phyloP scores from a whole-genome alignment of 2,113 vertebrate species.

The Dasyurus viverrinus region DNA sequence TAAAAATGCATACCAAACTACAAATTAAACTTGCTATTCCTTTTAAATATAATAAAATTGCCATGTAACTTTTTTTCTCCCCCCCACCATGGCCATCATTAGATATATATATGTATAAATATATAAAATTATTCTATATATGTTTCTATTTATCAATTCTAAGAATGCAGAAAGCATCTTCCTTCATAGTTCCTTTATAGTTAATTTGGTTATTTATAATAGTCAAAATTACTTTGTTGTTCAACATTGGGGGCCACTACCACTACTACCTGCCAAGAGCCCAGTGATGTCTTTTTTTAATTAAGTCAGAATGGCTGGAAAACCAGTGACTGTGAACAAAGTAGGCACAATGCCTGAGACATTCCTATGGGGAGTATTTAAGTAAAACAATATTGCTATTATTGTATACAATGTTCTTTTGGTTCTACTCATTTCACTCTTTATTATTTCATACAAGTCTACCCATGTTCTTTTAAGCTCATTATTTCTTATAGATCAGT shows the following conservation, averaged over 20 bases:
- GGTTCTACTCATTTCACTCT: too few species aligned
- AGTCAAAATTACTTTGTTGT: not conserved
- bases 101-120: not conserved
- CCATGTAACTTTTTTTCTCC: not conserved
- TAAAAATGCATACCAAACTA: not conserved
- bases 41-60: not conserved
- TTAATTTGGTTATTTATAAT: not conserved
- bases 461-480: not conserved
- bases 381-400: conserved; percentile 61
- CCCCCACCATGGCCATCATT: not conserved
- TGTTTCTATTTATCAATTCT: not conserved
- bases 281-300: conserved; percentile 51
- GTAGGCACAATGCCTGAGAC: conserved; percentile 64
- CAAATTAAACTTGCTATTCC: not conserved
- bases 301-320: conserved; percentile 78
- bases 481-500: not conserved
- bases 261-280: not conserved
- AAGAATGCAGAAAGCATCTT: not conserved
- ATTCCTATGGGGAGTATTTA: conserved; percentile 80
- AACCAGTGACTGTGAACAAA: conserved; percentile 74
- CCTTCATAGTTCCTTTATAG: not conserved
- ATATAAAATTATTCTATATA: not conserved
- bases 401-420: too few species aligned
- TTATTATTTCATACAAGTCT: too few species aligned
- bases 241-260: not conserved